phyloP scores from a whole-genome alignment of 2,113 vertebrate species.

The Rattus rattus region DNA sequence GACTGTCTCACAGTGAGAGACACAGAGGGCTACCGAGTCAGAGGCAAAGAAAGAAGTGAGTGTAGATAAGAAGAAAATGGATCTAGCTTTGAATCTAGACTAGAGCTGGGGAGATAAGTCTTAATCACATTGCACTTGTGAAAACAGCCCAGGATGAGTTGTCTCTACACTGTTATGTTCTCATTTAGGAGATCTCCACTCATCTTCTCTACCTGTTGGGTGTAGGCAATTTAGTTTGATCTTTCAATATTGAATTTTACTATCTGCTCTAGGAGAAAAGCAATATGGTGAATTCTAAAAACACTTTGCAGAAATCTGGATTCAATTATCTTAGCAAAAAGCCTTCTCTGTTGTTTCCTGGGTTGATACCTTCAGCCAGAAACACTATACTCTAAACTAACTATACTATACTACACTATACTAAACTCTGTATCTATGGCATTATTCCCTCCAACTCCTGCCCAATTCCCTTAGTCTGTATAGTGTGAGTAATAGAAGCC shows the following conservation, averaged over 20 bases:
- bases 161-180: not conserved
- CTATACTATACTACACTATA: no score
- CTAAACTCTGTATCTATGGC: not conserved
- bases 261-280: not conserved
- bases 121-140: not conserved
- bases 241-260: not conserved
- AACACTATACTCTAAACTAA: no score
- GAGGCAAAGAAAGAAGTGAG: not conserved
- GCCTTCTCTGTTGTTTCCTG: not conserved
- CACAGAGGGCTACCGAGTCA: not conserved
- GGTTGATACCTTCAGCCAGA: not conserved
- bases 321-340: not conserved
- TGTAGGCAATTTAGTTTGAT: not conserved
- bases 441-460: rapidly evolving
- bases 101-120: not conserved
- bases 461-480: not conserved
- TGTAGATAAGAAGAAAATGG: not conserved
- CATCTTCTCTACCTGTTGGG: not conserved
- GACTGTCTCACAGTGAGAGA: not conserved
- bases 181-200: not conserved
- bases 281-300: constrained; percentile 28
- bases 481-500: not conserved
- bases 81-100: not conserved
- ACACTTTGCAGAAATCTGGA: not conserved
- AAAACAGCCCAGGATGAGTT: not conserved